Percentiles rank a stretch among this genome's conserved stretches.
phyloP scores from a whole-genome alignment of 2,797 vertebrate species.

The Platyrinchus mystaceus region DNA sequence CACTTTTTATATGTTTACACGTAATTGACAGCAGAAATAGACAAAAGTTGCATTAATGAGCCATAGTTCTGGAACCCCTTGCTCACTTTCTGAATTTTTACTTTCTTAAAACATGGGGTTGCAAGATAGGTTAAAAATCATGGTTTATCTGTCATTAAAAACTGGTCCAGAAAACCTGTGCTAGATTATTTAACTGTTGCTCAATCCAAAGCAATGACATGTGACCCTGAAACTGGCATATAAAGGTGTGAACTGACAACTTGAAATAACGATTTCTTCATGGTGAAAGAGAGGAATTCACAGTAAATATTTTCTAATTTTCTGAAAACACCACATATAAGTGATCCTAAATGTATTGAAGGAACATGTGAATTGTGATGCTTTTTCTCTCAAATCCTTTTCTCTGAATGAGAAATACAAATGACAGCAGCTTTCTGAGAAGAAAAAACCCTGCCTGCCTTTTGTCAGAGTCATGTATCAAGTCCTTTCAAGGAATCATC shows the following conservation, averaged over 20 bases:
- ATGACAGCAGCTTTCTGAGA: background rate
- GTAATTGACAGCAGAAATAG: background rate
- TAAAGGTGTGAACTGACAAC: background rate
- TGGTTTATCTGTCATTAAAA: background rate
- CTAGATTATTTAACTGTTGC: background rate
- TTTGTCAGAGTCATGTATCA: background rate
- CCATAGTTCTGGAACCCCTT: background rate
- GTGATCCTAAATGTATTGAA: constrained; percentile 18
- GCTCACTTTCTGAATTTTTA: background rate
- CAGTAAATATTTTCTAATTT: constrained; percentile 25
- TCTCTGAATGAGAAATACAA: background rate
- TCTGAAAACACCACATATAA: background rate
- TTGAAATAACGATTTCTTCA: background rate
- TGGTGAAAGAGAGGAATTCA: background rate
- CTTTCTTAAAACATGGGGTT: background rate
- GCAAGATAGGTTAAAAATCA: background rate
- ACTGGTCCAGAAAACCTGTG: background rate
- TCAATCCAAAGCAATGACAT: background rate
- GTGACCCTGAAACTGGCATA: background rate
- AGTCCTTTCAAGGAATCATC: background rate
- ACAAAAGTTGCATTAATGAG: background rate
- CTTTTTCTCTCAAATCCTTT: background rate
- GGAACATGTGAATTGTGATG: background rate
- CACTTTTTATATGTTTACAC: background rate
- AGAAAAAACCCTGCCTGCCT: background rate